Evolutionary conservation across 1,140 invertebrate species (phyloP).

Genomic region (Littorina saxatilis): DNA sequence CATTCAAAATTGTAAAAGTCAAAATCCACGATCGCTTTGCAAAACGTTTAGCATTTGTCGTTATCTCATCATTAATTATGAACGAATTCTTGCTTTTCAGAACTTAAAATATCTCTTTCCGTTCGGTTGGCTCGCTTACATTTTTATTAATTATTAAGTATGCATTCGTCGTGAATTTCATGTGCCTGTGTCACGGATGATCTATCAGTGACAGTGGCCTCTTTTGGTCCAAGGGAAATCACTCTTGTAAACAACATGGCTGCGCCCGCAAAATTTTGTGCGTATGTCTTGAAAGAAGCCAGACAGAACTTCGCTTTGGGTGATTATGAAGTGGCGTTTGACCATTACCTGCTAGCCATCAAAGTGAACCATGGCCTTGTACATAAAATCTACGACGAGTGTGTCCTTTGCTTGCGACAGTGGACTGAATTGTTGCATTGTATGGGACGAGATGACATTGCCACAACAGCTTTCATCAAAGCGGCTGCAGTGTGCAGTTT

Average conservation of each 20-base stretch:
- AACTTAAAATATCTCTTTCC: no score
- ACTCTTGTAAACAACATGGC: conserved; percentile 9
- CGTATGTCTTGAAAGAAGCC: conserved; percentile 47
- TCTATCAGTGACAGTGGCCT: no score
- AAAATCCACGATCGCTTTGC: no score
- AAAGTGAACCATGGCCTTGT: conserved; percentile 53
- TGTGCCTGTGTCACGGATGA: no score
- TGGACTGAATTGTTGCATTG: conserved; percentile 61
- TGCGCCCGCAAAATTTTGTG: neutral
- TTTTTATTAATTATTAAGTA: no score
- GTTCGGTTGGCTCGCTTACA: no score
- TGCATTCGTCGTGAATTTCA: no score
- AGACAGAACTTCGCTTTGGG: conserved; percentile 46
- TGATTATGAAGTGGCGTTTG: conserved; percentile 67
- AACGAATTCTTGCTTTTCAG: no score
- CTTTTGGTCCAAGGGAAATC: conserved; percentile 31
- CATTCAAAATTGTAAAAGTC: no score
- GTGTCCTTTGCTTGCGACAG: conserved; percentile 58
- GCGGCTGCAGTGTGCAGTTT: conserved; percentile 73
- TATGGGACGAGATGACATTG: conserved; percentile 59
- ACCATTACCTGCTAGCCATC: conserved; percentile 63
- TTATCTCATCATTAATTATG: no score
- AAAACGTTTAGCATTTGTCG: no score
- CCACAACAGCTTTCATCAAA: conserved; percentile 75
- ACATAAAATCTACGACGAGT: conserved; percentile 57